Evolutionary conservation across 2,797 vertebrate species (phyloP).

Genomic region (Pogoniulus pusillus): DNA sequence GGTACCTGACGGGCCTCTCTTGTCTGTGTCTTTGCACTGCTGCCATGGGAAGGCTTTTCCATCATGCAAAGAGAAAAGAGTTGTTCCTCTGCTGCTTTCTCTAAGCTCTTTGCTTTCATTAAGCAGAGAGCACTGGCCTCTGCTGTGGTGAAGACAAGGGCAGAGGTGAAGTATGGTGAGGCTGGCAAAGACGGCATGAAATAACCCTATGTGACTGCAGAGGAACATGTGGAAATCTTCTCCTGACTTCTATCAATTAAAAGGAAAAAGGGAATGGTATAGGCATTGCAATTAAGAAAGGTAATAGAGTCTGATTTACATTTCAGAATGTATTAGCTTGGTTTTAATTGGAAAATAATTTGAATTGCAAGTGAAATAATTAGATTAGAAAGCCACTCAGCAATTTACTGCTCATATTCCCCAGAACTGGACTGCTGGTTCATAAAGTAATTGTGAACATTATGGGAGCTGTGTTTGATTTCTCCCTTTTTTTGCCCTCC

Average conservation of each 20-base stretch:
- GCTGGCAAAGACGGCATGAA: background rate
- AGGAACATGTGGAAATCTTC: background rate
- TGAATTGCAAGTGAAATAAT: conserved; percentile 75
- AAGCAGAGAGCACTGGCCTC: background rate
- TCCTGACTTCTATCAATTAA: conserved; percentile 57
- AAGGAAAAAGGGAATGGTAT: conserved; percentile 45
- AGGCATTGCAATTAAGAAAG: conserved; percentile 62
- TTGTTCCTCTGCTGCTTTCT: background rate
- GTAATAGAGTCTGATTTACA: conserved; percentile 73
- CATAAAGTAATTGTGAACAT: conserved; percentile 25
- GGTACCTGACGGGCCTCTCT: background rate
- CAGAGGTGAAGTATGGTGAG: background rate
- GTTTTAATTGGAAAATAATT: conserved; percentile 76
- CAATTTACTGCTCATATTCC: conserved; percentile 50
- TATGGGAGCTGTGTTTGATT: background rate
- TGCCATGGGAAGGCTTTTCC: background rate
- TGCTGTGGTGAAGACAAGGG: background rate
- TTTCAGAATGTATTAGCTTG: conserved; percentile 71
- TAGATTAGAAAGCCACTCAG: conserved; percentile 70
- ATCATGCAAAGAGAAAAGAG: background rate
- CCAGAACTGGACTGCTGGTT: conserved; percentile 46
- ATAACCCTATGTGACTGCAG: conserved; percentile 28
- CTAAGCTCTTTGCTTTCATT: background rate
- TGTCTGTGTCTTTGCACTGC: background rate
- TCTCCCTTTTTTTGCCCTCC: background rate